Evolutionary conservation across 2,797 vertebrate genomes (phyloP), one percentile per base, ranked within the genome.

Genomic region (Manis pentadactyla): DNA sequence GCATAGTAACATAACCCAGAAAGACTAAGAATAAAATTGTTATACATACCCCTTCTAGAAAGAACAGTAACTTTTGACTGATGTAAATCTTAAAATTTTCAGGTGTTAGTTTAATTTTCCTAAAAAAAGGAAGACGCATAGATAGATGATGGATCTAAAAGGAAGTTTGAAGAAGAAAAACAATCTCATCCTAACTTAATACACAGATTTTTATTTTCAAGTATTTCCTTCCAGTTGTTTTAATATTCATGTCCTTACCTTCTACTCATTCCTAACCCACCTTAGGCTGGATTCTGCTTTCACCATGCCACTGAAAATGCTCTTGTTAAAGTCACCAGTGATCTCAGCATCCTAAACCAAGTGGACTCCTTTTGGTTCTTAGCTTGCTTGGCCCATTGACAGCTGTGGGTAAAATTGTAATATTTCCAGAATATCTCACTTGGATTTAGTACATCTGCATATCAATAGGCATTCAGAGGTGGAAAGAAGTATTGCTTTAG

Each of bases 41-140:
- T 51, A 68, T 39, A 2, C 23, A 53, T 66, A 31, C 0, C 13
- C 7, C 7, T 5, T 13, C 9, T 82, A 31, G 77, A 87, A 77
- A 74, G 19, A 61, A 77, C 17, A 77, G 57, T 74, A 68, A 82
- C 34, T 87, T 93, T 83, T 94, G 73, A 53, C n/a, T 90, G 59
- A 63, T 31, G 29, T 74, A 92, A 94, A 87, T 71, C 18, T 96
- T 92, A 92, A 75, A 64, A 87, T 93, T 81, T 86, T 46, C 46
- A 11, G 46, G 31, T 49, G 9, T 64, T 93, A 29, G 31, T 93
- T 69, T 21, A 83, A 25, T 86, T 86, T 95, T 81, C 49, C 27
- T 87, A n/a, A 31, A 21, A 57, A 86, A 74, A 82, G 11, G 34
- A 37, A 57, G 19, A 27, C 17, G 31, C 8, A 51, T 13, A 15